Percentiles rank a stretch among this genome's conserved stretches.
These are phyloP conservation scores for Hipparchia sbordonii DNA, from an alignment of 2,888 invertebrate species.

Conservation along the genomic window DNA sequence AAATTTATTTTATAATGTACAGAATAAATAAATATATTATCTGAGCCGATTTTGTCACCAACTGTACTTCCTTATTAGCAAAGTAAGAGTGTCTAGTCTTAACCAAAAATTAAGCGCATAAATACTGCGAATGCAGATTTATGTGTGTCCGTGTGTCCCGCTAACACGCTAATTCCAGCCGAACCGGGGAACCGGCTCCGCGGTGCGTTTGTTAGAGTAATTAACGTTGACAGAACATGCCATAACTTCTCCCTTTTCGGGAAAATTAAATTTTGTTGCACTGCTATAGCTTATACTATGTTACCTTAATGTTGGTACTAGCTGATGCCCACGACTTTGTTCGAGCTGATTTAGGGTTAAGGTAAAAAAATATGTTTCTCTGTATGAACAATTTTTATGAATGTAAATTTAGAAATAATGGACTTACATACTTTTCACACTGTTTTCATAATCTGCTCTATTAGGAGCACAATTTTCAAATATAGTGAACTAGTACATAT, in stretches of 20 bases:
- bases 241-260: slow-evolving; percentile 32
- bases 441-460: too few relatives aligned
- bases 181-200: slow-evolving; percentile 27
- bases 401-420: too few relatives aligned
- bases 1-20: too few relatives aligned
- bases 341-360: too few relatives aligned
- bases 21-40: background rate
- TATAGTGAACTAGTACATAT: too few relatives aligned
- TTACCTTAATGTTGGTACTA: slow-evolving; percentile 1
- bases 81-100: slow-evolving; percentile 33
- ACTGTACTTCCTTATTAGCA: slow-evolving; percentile 40
- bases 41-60: slow-evolving; percentile 32
- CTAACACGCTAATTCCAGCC: slow-evolving; percentile 33
- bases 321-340: too few relatives aligned
- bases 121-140: slow-evolving; percentile 55
- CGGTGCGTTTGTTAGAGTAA: slow-evolving; percentile 39
- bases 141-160: slow-evolving; percentile 45
- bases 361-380: too few relatives aligned
- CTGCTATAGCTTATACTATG: slow-evolving; percentile 7
- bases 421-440: too few relatives aligned
- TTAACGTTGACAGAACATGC: slow-evolving; percentile 43
- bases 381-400: too few relatives aligned
- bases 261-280: slow-evolving; percentile 31
- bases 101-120: slow-evolving; percentile 57
- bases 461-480: too few relatives aligned